Evolutionary conservation across 2,113 vertebrate genomes (phyloP).

Genomic region (Brachyhypopomus gauderio): DNA sequence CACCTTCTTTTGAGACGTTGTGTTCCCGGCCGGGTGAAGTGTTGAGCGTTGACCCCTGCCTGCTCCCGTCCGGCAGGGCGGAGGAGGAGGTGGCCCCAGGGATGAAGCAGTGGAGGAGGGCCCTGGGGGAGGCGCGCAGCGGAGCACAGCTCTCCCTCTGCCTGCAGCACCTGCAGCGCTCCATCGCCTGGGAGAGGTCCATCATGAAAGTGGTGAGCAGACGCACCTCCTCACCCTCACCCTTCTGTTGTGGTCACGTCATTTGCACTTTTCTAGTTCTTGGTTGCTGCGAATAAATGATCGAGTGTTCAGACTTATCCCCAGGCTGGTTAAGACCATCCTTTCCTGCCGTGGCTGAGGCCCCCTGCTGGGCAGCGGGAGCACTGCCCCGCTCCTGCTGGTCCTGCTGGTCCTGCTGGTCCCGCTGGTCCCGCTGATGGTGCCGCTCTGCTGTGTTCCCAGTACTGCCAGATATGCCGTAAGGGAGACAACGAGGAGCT

Average conservation of each 20-base stretch:
- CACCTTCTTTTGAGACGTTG: conserved; percentile 55
- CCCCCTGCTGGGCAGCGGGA: no score
- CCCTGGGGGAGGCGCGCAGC: conserved; percentile 81
- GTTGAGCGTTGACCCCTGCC: neutral
- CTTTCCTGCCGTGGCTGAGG: neutral
- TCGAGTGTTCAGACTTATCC: neutral
- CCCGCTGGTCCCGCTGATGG: no score
- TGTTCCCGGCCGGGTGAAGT: neutral
- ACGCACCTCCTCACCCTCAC: no score
- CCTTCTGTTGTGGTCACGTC: neutral
- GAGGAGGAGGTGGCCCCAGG: conserved; percentile 89
- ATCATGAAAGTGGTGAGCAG: conserved; percentile 94
- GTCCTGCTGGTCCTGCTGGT: no score
- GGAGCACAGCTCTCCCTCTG: conserved; percentile 88
- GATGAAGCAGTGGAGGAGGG: conserved; percentile 86
- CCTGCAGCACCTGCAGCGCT: conserved; percentile 88
- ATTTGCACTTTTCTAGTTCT: neutral
- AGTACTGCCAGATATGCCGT: conserved; percentile 89
- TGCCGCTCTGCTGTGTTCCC: conserved; percentile 61
- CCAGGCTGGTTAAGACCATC: neutral
- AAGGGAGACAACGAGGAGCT: conserved; percentile 88
- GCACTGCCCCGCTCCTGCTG: no score
- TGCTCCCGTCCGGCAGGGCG: conserved; percentile 75
- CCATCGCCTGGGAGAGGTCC: conserved; percentile 91
- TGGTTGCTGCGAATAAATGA: neutral